These are phyloP conservation scores for Drosophila buzzatii DNA, from an alignment of 2,888 invertebrate species.

Conservation along the genomic window DNA sequence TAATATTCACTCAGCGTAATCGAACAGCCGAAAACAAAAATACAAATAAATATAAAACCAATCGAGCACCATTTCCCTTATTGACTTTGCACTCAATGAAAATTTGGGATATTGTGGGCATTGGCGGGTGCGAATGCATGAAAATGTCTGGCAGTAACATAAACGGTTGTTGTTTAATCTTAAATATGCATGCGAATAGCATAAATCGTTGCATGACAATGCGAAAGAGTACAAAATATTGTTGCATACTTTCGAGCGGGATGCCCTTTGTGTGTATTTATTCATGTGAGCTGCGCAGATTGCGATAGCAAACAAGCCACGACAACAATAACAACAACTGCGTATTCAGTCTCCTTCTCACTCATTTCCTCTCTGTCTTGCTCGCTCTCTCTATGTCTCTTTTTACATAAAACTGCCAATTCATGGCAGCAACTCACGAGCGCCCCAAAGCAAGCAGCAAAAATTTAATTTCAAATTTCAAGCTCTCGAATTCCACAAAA, in stretches of 20 bases:
- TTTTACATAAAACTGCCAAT: conserved; percentile 38
- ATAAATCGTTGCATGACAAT: conserved; percentile 57
- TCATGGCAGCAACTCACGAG: conserved; percentile 24
- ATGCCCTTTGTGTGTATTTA: conserved; percentile 38
- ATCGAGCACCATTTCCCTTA: conserved; percentile 11
- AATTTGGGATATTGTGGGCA: not conserved
- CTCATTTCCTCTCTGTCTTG: not conserved
- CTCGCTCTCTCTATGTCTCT: not conserved
- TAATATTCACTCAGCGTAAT: conserved; percentile 15
- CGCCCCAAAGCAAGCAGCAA: conserved; percentile 27
- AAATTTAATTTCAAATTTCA: conserved; percentile 51
- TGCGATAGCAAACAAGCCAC: conserved; percentile 41
- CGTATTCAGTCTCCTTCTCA: not conserved
- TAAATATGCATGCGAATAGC: conserved; percentile 28
- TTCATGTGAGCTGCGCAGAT: conserved; percentile 56
- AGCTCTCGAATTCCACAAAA: conserved; percentile 21
- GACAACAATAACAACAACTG: conserved; percentile 13
- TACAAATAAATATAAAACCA: conserved; percentile 7
- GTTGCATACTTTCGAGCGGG: conserved; percentile 27
- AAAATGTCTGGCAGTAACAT: conserved; percentile 34
- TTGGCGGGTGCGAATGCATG: not conserved
- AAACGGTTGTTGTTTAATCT: conserved; percentile 25
- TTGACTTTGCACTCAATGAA: conserved; percentile 10
- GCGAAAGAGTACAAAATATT: conserved; percentile 33
- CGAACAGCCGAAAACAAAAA: conserved; percentile 17